Conservation (phyloP, 1,140 invertebrate genomes). For the Drosophila ogumai region DNA sequence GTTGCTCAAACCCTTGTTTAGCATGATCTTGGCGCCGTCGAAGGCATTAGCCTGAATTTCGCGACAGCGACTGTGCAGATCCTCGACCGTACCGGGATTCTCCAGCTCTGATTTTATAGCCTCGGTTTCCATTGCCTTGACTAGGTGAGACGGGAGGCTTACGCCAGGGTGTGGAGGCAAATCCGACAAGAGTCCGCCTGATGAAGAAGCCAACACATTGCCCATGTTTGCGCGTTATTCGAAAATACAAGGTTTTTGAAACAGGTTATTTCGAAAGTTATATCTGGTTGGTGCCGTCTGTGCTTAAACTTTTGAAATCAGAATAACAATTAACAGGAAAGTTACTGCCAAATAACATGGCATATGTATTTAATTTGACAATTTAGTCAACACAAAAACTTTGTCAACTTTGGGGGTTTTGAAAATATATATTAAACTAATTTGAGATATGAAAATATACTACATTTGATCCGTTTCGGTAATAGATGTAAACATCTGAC, state of each 20-base stretch:
- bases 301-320: conserved; percentile 14
- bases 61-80: conserved; percentile 98
- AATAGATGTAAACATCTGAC: no score
- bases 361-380: not conserved
- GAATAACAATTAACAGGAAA: conserved; percentile 10
- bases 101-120: conserved; percentile 84
- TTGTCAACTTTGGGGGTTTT: not conserved
- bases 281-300: not conserved
- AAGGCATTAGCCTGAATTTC: conserved; percentile 98
- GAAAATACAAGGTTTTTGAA: conserved; percentile 21
- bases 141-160: conserved; percentile 79
- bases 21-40: conserved; percentile 97
- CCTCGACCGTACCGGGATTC: conserved; percentile 98
- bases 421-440: not conserved
- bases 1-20: conserved; percentile 98
- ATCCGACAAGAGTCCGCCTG: conserved; percentile 40
- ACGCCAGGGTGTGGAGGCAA: conserved; percentile 52
- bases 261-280: conserved; percentile 11
- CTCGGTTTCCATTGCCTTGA: conserved; percentile 36
- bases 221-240: conserved; percentile 85
- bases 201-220: conserved; percentile 87
- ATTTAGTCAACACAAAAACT: not conserved
- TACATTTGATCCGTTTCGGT: no score
- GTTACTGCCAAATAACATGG: not conserved
- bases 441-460: not conserved